Conservation (phyloP, 1,140 invertebrate species). For the Nymphalis io region DNA sequence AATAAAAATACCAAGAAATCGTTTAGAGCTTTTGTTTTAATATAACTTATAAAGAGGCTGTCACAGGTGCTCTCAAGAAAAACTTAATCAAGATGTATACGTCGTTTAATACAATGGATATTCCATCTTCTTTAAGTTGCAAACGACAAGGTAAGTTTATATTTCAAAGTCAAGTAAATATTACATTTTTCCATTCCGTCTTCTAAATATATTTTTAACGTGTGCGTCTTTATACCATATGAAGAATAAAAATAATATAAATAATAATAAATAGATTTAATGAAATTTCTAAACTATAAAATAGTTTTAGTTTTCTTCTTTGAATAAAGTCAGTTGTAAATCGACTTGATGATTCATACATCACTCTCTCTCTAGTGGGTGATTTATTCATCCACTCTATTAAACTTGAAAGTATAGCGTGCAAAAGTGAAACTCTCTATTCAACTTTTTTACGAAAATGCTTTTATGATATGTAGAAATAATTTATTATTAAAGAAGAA, state of each 20-base stretch:
- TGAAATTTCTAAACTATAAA: background rate
- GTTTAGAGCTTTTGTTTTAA: conserved; percentile 34
- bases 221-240: background rate
- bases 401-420: conserved; percentile 17
- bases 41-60: conserved; percentile 36
- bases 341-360: conserved; percentile 16
- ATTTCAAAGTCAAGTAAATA: conserved; percentile 11
- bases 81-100: conserved; percentile 34
- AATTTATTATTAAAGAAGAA: no score
- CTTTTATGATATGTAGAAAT: no score
- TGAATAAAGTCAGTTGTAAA: conserved; percentile 12
- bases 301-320: conserved; percentile 4
- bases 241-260: background rate
- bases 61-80: conserved; percentile 33
- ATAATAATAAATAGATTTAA: background rate
- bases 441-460: no score
- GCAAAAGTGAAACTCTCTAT: no score
- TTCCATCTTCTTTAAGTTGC: conserved; percentile 19
- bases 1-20: conserved; percentile 14
- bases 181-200: background rate
- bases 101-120: conserved; percentile 36
- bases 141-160: conserved; percentile 8
- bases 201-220: background rate
- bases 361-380: conserved; percentile 1
- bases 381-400: conserved; percentile 24